Base-by-base conservation (phyloP, 1,140 invertebrate genomes). In the Diplogasteroides magnus region DNA sequence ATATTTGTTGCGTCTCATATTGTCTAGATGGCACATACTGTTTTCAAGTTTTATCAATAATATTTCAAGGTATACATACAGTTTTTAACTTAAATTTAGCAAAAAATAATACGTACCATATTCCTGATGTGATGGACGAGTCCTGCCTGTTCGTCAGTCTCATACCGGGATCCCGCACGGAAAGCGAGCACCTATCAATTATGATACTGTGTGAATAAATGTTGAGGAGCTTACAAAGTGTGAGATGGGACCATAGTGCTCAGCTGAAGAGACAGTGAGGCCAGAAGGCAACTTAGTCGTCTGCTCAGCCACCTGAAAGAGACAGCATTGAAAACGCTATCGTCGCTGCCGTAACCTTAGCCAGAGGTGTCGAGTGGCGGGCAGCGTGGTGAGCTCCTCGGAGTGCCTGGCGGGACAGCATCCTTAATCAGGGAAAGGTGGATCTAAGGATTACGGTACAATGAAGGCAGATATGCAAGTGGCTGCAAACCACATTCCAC, bases 161-260 rank as follows among this genome's bases (percentile, higher is more conserved):
- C 74, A 65, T 77, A 82, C 2, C 80, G 81, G 26, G 76, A 73
- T 26, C 80, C 80, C 58, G 80, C 80, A 58, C 81, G 76, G 61
- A 78, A 83, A 15, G 81, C 80, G 3, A 82, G 61, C 27, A 83
- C 69, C 69, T 71, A 11, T 48, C 26, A 29, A 64, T 25, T 1
- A 64, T 1, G n/a, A 31, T 48, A 11, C 37, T 48, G 37, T 6
- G 6, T 48, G 19, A 48, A 48, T 11, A 48, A 48, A 48, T 48
- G n/a, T n/a, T n/a, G n/a, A n/a, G n/a, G n/a, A n/a, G 23, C 69
- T 31, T 32, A 71, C 76, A 31, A 83, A 61, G 31, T 77, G 74
- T 23, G 76, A 75, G 19, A 82, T 48, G 1, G 80, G 69, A 2
- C 77, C 79, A 14, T 75, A 31, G 25, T 76, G 32, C 29, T 83